phyloP scores from a whole-genome alignment of 2,888 invertebrate genomes.

The Clusia tigrina region DNA sequence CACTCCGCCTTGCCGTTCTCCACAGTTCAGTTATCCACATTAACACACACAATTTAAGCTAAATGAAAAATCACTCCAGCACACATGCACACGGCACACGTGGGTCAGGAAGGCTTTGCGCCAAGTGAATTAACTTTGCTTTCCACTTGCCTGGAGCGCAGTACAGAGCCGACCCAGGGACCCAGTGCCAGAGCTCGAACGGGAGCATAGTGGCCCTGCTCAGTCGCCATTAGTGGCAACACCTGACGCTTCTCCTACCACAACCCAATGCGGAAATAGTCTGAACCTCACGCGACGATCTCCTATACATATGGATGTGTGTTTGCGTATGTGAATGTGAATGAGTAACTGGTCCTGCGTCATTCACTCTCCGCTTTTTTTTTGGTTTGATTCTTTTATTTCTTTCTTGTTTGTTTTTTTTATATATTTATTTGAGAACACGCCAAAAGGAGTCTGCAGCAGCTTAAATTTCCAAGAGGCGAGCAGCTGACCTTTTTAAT shows the following conservation, averaged over 20 bases:
- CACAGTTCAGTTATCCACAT: background rate
- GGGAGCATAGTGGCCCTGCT: background rate
- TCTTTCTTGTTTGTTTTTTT: no score
- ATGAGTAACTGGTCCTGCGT: no score
- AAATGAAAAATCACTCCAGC: conserved; percentile 11
- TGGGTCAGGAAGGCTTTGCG: background rate
- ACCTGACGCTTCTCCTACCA: conserved; percentile 14
- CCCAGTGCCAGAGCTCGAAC: background rate
- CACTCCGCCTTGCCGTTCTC: background rate
- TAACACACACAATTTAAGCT: conserved; percentile 19
- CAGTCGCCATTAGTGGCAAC: conserved; percentile 16
- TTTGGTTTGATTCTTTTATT: no score
- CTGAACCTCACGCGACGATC: no score
- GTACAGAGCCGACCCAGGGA: no score
- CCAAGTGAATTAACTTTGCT: conserved; percentile 21
- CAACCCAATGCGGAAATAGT: no score
- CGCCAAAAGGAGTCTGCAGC: no score
- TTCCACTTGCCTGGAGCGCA: background rate
- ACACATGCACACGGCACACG: background rate
- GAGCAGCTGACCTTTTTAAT: conserved; percentile 56
- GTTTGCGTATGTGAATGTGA: no score
- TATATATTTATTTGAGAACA: no score
- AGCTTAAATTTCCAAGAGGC: conserved; percentile 41
- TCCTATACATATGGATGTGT: no score
- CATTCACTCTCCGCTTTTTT: no score